These are phyloP conservation scores for Albula goreensis DNA, from an alignment of 2,113 vertebrate genomes.

Conservation along the genomic window DNA sequence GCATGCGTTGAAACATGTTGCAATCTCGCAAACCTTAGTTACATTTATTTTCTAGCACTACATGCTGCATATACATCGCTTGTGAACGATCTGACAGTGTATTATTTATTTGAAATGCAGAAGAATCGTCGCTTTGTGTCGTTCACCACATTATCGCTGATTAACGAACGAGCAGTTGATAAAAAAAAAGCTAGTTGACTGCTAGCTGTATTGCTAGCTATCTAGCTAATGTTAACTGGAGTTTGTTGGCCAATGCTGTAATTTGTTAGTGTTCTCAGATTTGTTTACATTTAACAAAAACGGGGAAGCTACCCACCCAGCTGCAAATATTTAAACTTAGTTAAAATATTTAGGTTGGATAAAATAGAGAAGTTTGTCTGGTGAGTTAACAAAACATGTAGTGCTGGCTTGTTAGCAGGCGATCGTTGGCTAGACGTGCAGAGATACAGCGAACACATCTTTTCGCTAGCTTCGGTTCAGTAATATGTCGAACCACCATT, in stretches of 20 bases:
- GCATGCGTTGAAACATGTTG: slow-evolving; percentile 27
- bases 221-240: neutral
- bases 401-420: neutral
- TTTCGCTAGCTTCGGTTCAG: slow-evolving; percentile 7
- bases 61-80: neutral
- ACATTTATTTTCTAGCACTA: slow-evolving; percentile 40
- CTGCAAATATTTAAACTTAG: neutral
- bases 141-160: neutral
- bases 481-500: slow-evolving; percentile 3
- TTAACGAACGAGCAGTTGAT: neutral
- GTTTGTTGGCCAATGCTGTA: neutral
- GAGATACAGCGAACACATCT: slow-evolving; percentile 7
- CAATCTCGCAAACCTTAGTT: slow-evolving; percentile 2
- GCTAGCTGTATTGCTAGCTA: neutral
- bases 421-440: neutral
- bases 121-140: neutral
- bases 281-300: neutral
- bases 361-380: slow-evolving; percentile 8
- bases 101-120: neutral
- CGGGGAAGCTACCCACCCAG: neutral
- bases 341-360: neutral
- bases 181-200: neutral
- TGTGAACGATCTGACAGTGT: neutral
- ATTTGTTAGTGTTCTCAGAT: neutral
- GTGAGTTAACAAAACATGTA: neutral